phyloP scores from a whole-genome alignment of 2,113 vertebrate genomes.

The Tetraodon nigroviridis region DNA sequence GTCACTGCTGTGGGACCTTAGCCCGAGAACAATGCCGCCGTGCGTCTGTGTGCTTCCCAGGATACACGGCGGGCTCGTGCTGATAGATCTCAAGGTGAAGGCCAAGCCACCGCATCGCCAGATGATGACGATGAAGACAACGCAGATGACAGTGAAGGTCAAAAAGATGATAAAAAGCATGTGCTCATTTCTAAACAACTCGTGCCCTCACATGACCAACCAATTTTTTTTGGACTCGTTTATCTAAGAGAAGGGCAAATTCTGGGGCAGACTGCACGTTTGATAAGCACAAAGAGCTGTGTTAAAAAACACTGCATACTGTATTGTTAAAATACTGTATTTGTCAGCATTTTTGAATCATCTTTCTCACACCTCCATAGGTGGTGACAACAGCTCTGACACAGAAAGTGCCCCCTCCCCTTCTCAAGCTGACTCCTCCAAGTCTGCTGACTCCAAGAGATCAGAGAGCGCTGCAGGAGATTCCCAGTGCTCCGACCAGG shows the following conservation, averaged over 20 bases:
- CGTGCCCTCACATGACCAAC: background rate
- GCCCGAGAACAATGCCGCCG: background rate
- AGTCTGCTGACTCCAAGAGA: conserved; percentile 78
- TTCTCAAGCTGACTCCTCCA: conserved; percentile 84
- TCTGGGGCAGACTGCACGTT: background rate
- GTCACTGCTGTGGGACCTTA: background rate
- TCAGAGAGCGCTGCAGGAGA: conserved; percentile 60
- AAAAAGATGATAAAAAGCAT: conserved; percentile 39
- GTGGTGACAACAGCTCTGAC: conserved; percentile 96
- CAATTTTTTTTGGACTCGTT: conserved; percentile 13
- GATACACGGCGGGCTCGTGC: conserved; percentile 83
- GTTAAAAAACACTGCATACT: no score
- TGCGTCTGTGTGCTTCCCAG: conserved; percentile 46
- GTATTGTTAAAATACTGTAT: no score
- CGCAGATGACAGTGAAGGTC: conserved; percentile 95
- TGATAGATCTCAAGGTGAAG: conserved; percentile 91
- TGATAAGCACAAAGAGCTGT: background rate
- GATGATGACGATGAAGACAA: conserved; percentile 96
- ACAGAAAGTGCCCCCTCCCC: conserved; percentile 98
- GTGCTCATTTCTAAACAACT: background rate
- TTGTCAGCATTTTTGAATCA: no score
- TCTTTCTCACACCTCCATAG: conserved; percentile 57
- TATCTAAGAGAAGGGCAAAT: conserved; percentile 2
- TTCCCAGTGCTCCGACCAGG: conserved; percentile 65
- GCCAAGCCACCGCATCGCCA: conserved; percentile 86